Percentiles rank a stretch among this genome's conserved stretches.
These are phyloP conservation scores for Platichthys flesus DNA, from an alignment of 2,113 vertebrate species.

Conservation along the genomic window DNA sequence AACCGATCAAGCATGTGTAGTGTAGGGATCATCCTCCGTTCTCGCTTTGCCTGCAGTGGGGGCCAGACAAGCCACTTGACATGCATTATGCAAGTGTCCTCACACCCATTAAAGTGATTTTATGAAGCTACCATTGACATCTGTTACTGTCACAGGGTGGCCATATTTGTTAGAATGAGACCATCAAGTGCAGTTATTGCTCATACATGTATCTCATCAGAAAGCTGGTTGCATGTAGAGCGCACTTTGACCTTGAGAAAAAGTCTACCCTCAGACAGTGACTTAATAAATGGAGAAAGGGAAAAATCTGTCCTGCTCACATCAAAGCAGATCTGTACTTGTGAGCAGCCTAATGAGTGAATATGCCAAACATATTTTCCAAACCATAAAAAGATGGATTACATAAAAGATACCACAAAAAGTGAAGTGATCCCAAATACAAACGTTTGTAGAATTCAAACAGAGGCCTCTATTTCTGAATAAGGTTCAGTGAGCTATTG, in stretches of 20 bases:
- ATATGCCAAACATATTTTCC: too few relatives aligned
- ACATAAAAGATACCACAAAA: neutral
- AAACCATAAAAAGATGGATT: neutral
- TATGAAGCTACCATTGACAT: neutral
- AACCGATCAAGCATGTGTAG: too few relatives aligned
- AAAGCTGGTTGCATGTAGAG: neutral
- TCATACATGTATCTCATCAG: slow-evolving; percentile 1
- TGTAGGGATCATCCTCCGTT: too few relatives aligned
- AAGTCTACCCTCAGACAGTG: neutral
- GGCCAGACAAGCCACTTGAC: too few relatives aligned
- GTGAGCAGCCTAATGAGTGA: neutral
- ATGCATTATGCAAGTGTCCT: too few relatives aligned
- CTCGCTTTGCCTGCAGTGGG: too few relatives aligned
- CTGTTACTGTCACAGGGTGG: slow-evolving; percentile 4
- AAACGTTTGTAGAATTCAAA: neutral
- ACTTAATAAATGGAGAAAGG: neutral
- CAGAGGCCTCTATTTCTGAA: neutral
- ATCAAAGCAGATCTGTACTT: neutral
- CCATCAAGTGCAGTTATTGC: slow-evolving; percentile 9
- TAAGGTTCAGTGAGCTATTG: neutral
- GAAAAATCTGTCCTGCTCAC: neutral
- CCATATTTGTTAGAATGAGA: slow-evolving; percentile 11
- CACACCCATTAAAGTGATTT: slow-evolving; percentile 15
- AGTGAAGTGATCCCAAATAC: slow-evolving; percentile 9
- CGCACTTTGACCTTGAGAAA: slow-evolving; percentile 20